A percentile compares a stretch with the other conserved stretches of the same genome.
phyloP scores from a whole-genome alignment of 2,888 invertebrate genomes.

The Periphyllus acericola region DNA sequence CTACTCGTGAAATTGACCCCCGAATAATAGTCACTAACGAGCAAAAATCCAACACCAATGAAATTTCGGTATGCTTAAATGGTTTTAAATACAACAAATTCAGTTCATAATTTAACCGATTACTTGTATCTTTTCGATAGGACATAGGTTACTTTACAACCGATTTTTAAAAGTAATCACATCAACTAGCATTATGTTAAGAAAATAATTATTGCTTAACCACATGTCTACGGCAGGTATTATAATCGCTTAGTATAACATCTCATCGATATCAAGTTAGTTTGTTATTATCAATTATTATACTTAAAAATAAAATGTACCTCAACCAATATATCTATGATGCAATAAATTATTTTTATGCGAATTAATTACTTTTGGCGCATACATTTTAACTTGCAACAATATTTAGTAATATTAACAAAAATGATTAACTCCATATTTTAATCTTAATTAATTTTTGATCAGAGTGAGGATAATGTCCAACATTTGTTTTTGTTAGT shows the following conservation, averaged over 20 bases:
- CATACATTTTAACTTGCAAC: background rate
- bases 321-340: background rate
- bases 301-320: background rate
- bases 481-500: too few species aligned
- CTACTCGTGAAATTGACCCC: background rate
- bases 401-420: background rate
- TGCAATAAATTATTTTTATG: background rate
- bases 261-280: background rate
- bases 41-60: background rate
- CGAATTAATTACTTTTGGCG: background rate
- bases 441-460: background rate
- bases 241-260: background rate
- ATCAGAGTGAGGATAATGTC: too few species aligned
- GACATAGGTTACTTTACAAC: slow-evolving; percentile 45
- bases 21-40: background rate
- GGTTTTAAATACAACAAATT: background rate
- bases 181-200: slow-evolving; percentile 7
- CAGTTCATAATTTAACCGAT: background rate
- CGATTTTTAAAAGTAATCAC: slow-evolving; percentile 13
- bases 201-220: background rate
- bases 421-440: background rate
- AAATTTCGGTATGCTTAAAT: slow-evolving; percentile 18
- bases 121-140: slow-evolving; percentile 13
- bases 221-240: background rate
- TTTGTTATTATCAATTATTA: background rate